Percentiles rank a stretch among this genome's conserved stretches.
Evolutionary conservation across 2,888 invertebrate species (phyloP).

Genomic region (Thumatha senex): DNA sequence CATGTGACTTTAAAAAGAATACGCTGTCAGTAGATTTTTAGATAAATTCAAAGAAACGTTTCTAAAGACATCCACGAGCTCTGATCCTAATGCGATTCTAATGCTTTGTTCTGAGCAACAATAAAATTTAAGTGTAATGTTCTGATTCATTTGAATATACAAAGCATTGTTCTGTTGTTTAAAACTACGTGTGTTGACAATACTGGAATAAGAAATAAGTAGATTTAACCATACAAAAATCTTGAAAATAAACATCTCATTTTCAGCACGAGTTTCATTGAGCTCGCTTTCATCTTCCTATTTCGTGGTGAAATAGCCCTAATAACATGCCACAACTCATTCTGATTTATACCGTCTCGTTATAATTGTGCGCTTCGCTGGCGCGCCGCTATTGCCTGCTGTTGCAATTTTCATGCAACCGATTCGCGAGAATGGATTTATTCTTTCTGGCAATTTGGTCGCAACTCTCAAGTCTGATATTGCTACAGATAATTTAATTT

Average conservation of each 20-base stretch:
- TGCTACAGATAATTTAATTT: slow-evolving; percentile 66
- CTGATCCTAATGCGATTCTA: slow-evolving; percentile 40
- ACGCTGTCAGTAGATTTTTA: slow-evolving; percentile 37
- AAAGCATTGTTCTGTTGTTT: slow-evolving; percentile 33
- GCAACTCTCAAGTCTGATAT: slow-evolving; percentile 58
- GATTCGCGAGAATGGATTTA: slow-evolving; percentile 75
- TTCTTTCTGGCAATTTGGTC: slow-evolving; percentile 76
- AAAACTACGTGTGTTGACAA: slow-evolving; percentile 15
- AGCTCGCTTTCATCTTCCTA: slow-evolving; percentile 67
- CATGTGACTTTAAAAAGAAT: slow-evolving; percentile 30
- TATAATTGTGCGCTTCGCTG: slow-evolving; percentile 81
- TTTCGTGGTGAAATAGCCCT: slow-evolving; percentile 75
- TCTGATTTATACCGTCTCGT: slow-evolving; percentile 83
- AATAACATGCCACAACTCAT: slow-evolving; percentile 83
- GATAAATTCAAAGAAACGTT: slow-evolving; percentile 36
- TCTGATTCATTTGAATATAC: slow-evolving; percentile 41
- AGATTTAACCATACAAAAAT: slow-evolving; percentile 35
- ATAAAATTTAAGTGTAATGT: slow-evolving; percentile 48
- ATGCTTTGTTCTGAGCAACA: slow-evolving; percentile 39
- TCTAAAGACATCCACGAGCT: slow-evolving; percentile 26
- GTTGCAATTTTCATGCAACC: slow-evolving; percentile 81
- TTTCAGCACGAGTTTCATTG: slow-evolving; percentile 65
- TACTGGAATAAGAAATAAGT: slow-evolving; percentile 41
- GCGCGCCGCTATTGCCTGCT: slow-evolving; percentile 71
- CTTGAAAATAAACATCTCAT: slow-evolving; percentile 50